Conservation (phyloP, 2,113 vertebrate genomes). For the Donacobius atricapilla region DNA sequence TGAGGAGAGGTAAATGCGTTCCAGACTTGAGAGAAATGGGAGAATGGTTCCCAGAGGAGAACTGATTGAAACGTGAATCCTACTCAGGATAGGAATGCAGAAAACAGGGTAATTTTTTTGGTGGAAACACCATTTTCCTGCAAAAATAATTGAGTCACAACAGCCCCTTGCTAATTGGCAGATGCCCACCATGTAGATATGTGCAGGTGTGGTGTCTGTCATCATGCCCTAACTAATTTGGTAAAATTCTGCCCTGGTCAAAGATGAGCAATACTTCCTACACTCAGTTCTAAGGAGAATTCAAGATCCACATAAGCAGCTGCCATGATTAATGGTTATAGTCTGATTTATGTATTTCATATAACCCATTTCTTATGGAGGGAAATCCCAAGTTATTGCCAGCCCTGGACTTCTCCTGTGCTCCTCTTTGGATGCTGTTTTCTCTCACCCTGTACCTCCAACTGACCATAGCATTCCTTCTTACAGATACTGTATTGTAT, state of each 20-base stretch:
- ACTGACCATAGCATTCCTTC: background rate
- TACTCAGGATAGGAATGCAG: background rate
- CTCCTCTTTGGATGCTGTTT: background rate
- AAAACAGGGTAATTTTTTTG: background rate
- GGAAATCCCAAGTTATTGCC: background rate
- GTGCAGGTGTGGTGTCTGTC: background rate
- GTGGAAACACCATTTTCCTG: background rate
- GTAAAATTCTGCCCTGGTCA: background rate
- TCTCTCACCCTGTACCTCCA: background rate
- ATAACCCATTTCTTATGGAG: background rate
- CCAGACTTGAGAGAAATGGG: background rate
- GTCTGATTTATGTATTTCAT: background rate
- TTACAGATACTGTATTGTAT: background rate
- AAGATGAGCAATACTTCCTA: background rate
- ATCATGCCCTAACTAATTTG: background rate
- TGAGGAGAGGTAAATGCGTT: background rate
- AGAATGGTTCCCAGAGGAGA: background rate
- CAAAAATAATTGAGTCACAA: background rate
- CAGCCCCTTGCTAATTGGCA: background rate
- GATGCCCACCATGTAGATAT: accelerated
- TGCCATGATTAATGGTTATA: background rate
- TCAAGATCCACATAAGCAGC: background rate
- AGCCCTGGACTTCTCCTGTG: background rate
- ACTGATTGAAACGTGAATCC: background rate
- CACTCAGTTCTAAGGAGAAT: background rate